These are phyloP conservation scores for Ophioninae sp. DNA, from an alignment of 2,888 invertebrate species.

Conservation along the genomic window DNA sequence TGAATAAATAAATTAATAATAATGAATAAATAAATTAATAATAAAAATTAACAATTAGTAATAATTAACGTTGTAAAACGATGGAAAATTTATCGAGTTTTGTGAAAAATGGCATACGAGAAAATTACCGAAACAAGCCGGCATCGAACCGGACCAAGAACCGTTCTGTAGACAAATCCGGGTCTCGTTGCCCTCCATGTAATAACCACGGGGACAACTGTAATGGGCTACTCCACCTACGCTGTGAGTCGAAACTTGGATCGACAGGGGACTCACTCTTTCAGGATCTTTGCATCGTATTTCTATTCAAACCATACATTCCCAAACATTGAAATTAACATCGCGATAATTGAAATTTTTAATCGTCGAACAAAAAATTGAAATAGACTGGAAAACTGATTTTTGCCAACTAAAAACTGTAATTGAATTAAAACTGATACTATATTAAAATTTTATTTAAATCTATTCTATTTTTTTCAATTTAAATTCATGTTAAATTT, in stretches of 20 bases:
- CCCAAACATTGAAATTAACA: background rate
- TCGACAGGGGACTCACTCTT: conserved; percentile 82
- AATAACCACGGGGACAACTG: conserved; percentile 91
- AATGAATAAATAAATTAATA: background rate
- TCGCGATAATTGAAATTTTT: background rate
- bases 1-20: too few relatives aligned
- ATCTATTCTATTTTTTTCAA: too few relatives aligned
- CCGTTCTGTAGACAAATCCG: conserved; percentile 89
- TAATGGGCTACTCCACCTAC: conserved; percentile 92
- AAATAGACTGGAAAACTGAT: too few relatives aligned
- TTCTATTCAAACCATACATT: conserved; percentile 81
- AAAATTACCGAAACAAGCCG: conserved; percentile 89
- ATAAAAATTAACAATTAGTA: conserved; percentile 10
- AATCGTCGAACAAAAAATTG: too few relatives aligned
- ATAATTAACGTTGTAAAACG: background rate
- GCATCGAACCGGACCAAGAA: conserved; percentile 91
- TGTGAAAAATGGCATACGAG: conserved; percentile 63
- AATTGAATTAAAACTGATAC: background rate
- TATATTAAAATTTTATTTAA: too few relatives aligned
- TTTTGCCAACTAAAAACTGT: too few relatives aligned
- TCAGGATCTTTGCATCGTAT: conserved; percentile 90
- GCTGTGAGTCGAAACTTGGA: conserved; percentile 85
- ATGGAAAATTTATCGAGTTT: background rate
- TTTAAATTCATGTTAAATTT: too few relatives aligned
- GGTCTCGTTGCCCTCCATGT: conserved; percentile 90